phyloP scores from a whole-genome alignment of 2,797 vertebrate genomes.

The Calcarius lapponicus region DNA sequence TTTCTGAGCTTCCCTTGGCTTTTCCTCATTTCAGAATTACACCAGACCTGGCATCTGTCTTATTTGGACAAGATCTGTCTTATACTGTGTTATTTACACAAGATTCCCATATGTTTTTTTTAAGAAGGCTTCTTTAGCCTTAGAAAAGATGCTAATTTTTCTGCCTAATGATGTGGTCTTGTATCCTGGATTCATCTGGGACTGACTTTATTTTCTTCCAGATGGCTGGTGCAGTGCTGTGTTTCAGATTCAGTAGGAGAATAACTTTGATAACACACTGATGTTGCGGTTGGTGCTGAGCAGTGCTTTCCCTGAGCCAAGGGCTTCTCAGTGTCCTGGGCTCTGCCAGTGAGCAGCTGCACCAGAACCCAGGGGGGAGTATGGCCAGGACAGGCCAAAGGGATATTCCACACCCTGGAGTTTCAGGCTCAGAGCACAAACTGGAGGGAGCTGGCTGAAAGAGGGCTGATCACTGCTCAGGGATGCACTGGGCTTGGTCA shows the following conservation, averaged over 20 bases:
- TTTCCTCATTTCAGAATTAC: neutral
- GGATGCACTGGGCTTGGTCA: neutral
- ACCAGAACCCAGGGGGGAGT: neutral
- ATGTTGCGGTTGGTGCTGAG: neutral
- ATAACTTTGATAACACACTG: accelerated
- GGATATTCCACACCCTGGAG: neutral
- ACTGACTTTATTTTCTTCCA: neutral
- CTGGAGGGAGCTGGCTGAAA: neutral
- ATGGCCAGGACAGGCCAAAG: neutral
- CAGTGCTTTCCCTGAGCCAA: neutral
- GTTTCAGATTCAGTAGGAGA: accelerated
- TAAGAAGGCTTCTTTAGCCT: neutral
- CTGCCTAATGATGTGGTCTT: neutral
- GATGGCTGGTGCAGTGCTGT: neutral
- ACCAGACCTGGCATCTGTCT: slow-evolving; percentile 18
- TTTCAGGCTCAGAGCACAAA: neutral
- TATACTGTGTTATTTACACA: slow-evolving; percentile 10
- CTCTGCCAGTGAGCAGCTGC: neutral
- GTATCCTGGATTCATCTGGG: neutral
- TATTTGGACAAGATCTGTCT: slow-evolving; percentile 55
- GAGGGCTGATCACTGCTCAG: neutral
- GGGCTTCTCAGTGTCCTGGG: neutral
- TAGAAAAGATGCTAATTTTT: slow-evolving; percentile 14
- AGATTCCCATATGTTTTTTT: slow-evolving; percentile 13
- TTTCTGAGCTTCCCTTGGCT: neutral